Percentiles rank a stretch among this genome's conserved stretches.
Conservation (phyloP, 2,888 invertebrate genomes). For the Noctua comes region DNA sequence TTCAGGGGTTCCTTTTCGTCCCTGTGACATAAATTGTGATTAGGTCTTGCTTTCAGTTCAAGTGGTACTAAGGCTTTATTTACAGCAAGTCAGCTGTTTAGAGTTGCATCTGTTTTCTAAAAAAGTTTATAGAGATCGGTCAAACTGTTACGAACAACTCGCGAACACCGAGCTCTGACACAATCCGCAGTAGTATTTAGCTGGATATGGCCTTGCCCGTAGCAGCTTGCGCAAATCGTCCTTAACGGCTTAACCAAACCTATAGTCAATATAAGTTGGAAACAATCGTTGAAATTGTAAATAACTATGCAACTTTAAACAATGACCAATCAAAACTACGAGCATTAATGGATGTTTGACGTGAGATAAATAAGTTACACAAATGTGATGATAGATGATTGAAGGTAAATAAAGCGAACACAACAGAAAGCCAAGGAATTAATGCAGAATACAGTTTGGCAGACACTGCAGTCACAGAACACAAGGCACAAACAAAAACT, state of each 20-base stretch:
- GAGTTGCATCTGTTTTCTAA: constrained; percentile 37
- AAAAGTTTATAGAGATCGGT: not conserved
- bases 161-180: not conserved
- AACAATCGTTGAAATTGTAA: no score
- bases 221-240: not conserved
- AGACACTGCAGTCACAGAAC: constrained; percentile 65
- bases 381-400: constrained; percentile 54
- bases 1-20: constrained; percentile 96
- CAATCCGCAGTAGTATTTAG: not conserved
- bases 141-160: not conserved
- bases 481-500: constrained; percentile 65
- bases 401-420: constrained; percentile 62
- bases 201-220: not conserved
- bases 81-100: constrained; percentile 58
- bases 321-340: constrained; percentile 34
- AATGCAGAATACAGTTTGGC: constrained; percentile 56
- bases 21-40: constrained; percentile 79
- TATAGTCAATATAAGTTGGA: not conserved
- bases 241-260: not conserved
- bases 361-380: constrained; percentile 46
- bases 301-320: constrained; percentile 49
- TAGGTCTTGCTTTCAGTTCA: constrained; percentile 28
- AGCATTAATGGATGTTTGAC: constrained; percentile 50
- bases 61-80: constrained; percentile 63
- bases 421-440: constrained; percentile 59